Evolutionary conservation across 2,113 vertebrate genomes (phyloP).

Genomic region (Probosciger aterrimus): DNA sequence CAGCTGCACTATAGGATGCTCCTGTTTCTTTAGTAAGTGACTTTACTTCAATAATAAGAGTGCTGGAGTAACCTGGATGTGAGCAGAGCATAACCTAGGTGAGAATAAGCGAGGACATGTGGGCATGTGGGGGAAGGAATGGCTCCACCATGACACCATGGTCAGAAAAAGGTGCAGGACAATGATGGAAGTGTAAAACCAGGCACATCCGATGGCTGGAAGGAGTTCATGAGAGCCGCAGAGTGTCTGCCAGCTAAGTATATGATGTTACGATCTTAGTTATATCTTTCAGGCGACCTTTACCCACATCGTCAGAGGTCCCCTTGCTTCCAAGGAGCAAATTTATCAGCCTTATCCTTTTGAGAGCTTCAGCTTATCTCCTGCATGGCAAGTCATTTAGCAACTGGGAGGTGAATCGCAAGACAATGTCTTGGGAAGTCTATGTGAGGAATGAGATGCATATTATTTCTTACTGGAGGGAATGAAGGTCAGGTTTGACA

Average conservation of each 20-base stretch:
- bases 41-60: neutral
- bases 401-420: neutral
- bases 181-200: neutral
- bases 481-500: neutral
- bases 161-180: neutral
- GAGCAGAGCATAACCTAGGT: neutral
- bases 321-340: neutral
- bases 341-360: neutral
- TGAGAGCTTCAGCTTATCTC: neutral
- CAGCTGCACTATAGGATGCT: neutral
- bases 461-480: neutral
- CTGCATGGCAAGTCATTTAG: neutral
- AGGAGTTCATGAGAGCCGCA: neutral
- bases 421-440: neutral
- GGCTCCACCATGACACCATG: neutral
- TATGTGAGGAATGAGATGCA: neutral
- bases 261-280: neutral
- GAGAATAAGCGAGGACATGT: neutral
- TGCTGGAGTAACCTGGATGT: neutral
- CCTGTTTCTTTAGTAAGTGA: neutral
- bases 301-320: fast-evolving
- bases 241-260: neutral
- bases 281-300: neutral
- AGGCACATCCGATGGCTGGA: neutral
- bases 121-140: neutral